Base-by-base conservation (phyloP, 2,888 invertebrate genomes). In the Ectobius pallidus region DNA sequence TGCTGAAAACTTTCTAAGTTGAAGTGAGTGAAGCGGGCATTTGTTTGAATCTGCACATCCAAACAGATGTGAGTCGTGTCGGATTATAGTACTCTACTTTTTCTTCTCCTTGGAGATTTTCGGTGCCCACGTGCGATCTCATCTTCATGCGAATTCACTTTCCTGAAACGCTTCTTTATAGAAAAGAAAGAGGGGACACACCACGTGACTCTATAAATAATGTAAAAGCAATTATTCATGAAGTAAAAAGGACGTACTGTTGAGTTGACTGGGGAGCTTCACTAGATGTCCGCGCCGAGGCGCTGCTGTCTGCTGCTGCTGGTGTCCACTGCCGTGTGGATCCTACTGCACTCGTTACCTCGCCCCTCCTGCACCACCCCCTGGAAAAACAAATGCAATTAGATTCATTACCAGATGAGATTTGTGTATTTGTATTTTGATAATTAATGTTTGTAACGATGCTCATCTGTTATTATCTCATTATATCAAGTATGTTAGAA, bases 261-360 rank as follows among this genome's bases (percentile, higher is more conserved):
- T 58, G 25, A 16, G n/a, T 58, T 58, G 11, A 30, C 30, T 30
- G 58, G 58, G 58, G 30, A 58, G 58, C 58, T 58, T 58, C 58
- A 58, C 58, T 58, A 58, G 58, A 58, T 58, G 32, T 2, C 58
- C 58, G 27, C 58, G 27, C 30, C n/a, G 30, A 25, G 30, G 27
- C 58, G 58, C 58, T 58, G 58, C 58, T 58, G 58, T 58, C 58
- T 30, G 58, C 58, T 58, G 58, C 34, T 34, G 34, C 34, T 34
- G n/a, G n/a, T n/a, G 11, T 58, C 58, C 58, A 58, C 58, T 58
- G 32, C 30, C 30, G 14, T 25, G 58, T 58, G 58, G 58, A 58
- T 32, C 58, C 58, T 30, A 30, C 30, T 32, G 55, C 58, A 25
- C 27, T 30, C 58, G n/a, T 25, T 30, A 30, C 58, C 32, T 58